Evolutionary conservation across 2,113 vertebrate species (phyloP), one percentile per base, ranked within the genome.

Genomic region (Tragelaphus imberbis): DNA sequence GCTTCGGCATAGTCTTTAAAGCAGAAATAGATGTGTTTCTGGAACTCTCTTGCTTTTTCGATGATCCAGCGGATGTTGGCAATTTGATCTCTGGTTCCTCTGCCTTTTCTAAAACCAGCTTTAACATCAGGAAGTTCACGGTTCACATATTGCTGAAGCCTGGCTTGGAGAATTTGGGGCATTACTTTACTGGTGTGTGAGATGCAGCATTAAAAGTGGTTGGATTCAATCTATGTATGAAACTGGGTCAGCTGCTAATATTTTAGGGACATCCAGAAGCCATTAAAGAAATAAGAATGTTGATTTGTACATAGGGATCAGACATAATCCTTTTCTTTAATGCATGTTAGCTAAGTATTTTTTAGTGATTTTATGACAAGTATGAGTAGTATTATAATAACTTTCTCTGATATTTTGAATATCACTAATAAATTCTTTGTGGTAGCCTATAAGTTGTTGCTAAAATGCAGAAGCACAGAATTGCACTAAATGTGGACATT

Each of bases 221-320:
- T 97, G 87, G 95, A 96, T 86, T 97, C 61, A 91, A 97, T 95
- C 97, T 92, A n/a, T 1, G 0, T 77, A 88, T 84, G 96, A 98
- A 99, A 98, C 91, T 98, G 96, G 96, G 93, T 98, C 96, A 98
- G 85, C 84, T 3, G 51, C 53, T 87, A 95, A 59, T 96, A 88
- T 88, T 97, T 96, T 85, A 7, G 84, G 77, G 97, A 92, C 92
- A 92, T 28, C 4, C 14, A 88, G 55, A 96, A 96, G 88, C 95
- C 94, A 98, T 97, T 98, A 97, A 93, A 88, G 85, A 98, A 95
- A 97, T 94, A 88, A 96, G 87, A 97, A 97, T 80, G 19, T 86
- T 96, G 93, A 77, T 93, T 98, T 95, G 95, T 95, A 40, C 63
- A 92, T 0, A 8, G 84, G 63, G 58, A 97, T 97, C 97, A 98